Evolutionary conservation across 2,797 vertebrate genomes (phyloP), one percentile per base, ranked within the genome.

Genomic region (Lithobates sylvaticus): DNA sequence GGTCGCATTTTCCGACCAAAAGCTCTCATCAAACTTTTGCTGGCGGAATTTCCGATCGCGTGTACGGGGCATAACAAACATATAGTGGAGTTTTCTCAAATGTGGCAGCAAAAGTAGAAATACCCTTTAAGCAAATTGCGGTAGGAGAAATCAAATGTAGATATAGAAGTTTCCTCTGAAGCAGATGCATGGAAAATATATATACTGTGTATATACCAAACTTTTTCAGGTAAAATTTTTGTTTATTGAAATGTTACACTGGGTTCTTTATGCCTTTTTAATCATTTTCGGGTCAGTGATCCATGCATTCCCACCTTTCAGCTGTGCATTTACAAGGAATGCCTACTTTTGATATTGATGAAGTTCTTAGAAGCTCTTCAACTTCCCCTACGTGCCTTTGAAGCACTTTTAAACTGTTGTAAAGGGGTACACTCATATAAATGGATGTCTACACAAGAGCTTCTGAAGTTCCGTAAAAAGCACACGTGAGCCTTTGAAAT

Each of bases 401-500:
- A 67, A 67, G 65, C 65, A 67, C n/a, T 67, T 67, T 67, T 26
- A 67, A 29, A 26, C 65, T 23, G 6, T 67, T 15, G 65, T 15
- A 67, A 67, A 67, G 27, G 65, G 26, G 27, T 67, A 26, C 65
- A 67, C 65, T 67, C 65, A 29, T 67, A 67, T 67, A 26, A 65
- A 67, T 67, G 65, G 65, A 67, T 26, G 65, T 67, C 65, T 27
- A 26, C n/a, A 27, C 10, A 67, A 67, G 65, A 67, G 65, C 65
- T 67, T 67, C 65, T 67, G 65, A 26, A 29, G 65, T 67, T 67
- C 27, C 9, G 65, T 67, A 67, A 27, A 67, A 67, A 67, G 65
- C 64, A 67, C 64, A 67, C 26, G 65, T 67, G 65, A 67, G n/a
- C 10, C n/a, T 67, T 67, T 67, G 65, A 67, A 67, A 29, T 67